phyloP scores from a whole-genome alignment of 2,113 vertebrate genomes.

The Oryzias melastigma region DNA sequence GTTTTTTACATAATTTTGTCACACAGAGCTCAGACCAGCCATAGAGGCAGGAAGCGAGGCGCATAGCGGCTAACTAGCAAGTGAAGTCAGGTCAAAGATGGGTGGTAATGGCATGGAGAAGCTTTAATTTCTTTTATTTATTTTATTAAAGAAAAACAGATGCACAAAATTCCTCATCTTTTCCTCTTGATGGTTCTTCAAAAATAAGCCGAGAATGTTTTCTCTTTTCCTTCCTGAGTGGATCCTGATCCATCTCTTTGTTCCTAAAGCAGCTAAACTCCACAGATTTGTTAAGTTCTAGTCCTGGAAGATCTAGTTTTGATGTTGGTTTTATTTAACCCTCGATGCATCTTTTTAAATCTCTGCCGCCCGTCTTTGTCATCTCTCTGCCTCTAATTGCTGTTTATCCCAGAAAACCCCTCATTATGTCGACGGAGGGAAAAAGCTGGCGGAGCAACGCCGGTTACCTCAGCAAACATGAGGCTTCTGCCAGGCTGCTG shows the following conservation, averaged over 20 bases:
- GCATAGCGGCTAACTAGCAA: no score
- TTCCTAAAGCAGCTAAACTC: slow-evolving; percentile 1
- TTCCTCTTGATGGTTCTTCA: background rate
- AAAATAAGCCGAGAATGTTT: background rate
- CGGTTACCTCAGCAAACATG: slow-evolving; percentile 7
- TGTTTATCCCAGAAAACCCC: slow-evolving; percentile 12
- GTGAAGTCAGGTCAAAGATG: no score
- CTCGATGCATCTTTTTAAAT: background rate
- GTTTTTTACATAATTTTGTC: no score
- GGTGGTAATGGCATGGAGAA: no score
- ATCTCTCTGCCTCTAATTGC: background rate
- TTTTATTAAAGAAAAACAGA: no score
- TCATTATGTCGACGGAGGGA: slow-evolving; percentile 4
- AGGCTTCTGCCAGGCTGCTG: background rate
- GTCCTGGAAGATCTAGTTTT: background rate
- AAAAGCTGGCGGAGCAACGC: background rate
- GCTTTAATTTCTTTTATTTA: no score
- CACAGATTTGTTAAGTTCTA: slow-evolving; percentile 15
- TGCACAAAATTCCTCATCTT: background rate
- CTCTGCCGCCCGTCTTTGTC: background rate
- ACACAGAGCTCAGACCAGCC: no score
- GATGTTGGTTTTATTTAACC: background rate
- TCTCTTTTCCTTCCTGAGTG: background rate
- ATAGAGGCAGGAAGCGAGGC: no score
- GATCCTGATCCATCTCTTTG: slow-evolving; percentile 7